These are phyloP conservation scores for Sphinx pinastri DNA, from an alignment of 2,888 invertebrate genomes.

Conservation along the genomic window DNA sequence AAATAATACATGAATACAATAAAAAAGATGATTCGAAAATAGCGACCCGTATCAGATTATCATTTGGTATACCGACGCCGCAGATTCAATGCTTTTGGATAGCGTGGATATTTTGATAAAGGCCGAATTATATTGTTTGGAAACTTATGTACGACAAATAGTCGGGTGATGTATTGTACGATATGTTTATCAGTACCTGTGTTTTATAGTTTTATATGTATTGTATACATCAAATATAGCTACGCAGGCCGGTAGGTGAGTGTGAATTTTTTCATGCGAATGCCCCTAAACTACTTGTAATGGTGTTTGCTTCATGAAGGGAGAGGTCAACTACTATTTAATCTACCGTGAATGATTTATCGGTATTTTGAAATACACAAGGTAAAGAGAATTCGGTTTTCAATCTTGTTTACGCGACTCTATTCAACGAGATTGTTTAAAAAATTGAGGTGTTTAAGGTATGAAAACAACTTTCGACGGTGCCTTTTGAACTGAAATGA, in stretches of 20 bases:
- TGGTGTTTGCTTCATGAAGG: conserved; percentile 73
- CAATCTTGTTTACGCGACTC: conserved; percentile 29
- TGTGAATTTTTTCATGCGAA: conserved; percentile 58
- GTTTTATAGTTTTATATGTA: not conserved
- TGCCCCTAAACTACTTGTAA: conserved; percentile 69
- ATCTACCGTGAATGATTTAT: conserved; percentile 82
- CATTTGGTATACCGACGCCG: not conserved
- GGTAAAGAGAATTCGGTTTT: conserved; percentile 6
- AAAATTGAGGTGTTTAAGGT: not conserved
- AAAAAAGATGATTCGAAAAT: not conserved
- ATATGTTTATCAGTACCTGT: not conserved
- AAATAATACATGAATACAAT: not conserved
- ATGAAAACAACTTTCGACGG: not conserved
- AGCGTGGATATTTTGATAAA: not conserved
- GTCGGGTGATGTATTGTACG: not conserved
- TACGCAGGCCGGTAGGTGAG: conserved; percentile 42
- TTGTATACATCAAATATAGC: conserved; percentile 23
- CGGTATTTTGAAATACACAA: conserved; percentile 65
- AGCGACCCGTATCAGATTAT: conserved; percentile 1
- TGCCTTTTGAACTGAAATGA: not conserved
- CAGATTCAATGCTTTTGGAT: not conserved
- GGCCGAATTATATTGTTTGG: not conserved
- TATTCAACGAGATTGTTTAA: not conserved
- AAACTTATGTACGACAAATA: not conserved
- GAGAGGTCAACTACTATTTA: conserved; percentile 81